Percentiles rank a stretch among this genome's conserved stretches.
Conservation (phyloP, 1,140 invertebrate species). For the Aphelinus atriplicis region DNA sequence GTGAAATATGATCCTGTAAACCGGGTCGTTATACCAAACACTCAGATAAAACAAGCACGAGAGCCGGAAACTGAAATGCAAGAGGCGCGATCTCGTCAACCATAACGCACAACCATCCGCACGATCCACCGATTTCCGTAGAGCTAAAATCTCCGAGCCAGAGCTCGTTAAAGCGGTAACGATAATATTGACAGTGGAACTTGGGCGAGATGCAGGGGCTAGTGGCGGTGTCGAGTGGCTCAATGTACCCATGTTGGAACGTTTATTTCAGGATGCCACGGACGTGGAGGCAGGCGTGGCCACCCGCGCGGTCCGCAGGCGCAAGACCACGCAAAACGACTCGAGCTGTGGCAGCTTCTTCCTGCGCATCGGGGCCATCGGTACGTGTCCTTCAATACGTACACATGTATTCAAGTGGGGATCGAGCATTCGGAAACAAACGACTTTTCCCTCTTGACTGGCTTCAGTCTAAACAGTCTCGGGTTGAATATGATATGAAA, state of each 20-base stretch:
- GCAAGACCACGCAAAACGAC: conserved; percentile 92
- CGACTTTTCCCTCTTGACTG: conserved; percentile 9
- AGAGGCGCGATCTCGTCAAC: too few relatives aligned
- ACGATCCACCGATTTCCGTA: too few relatives aligned
- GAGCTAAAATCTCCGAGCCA: too few relatives aligned
- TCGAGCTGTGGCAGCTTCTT: conserved; percentile 96
- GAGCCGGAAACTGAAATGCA: too few relatives aligned
- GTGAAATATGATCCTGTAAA: too few relatives aligned
- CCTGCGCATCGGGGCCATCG: conserved; percentile 93
- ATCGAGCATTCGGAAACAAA: too few relatives aligned
- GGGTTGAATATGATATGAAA: too few relatives aligned
- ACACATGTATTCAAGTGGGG: too few relatives aligned
- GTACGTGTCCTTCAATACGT: conserved; percentile 67
- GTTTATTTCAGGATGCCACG: conserved; percentile 63
- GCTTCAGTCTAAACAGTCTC: background rate
- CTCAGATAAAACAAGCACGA: too few relatives aligned
- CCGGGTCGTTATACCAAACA: too few relatives aligned
- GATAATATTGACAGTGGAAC: background rate
- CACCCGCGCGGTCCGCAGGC: conserved; percentile 75
- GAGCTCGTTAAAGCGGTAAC: background rate
- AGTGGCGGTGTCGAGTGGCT: background rate
- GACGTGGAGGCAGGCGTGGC: conserved; percentile 78
- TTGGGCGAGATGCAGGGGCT: too few relatives aligned
- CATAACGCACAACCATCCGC: too few relatives aligned
- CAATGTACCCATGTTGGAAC: conserved; percentile 19